These are phyloP conservation scores for Mionectes macconnelli DNA, from an alignment of 2,113 vertebrate species.

Conservation along the genomic window DNA sequence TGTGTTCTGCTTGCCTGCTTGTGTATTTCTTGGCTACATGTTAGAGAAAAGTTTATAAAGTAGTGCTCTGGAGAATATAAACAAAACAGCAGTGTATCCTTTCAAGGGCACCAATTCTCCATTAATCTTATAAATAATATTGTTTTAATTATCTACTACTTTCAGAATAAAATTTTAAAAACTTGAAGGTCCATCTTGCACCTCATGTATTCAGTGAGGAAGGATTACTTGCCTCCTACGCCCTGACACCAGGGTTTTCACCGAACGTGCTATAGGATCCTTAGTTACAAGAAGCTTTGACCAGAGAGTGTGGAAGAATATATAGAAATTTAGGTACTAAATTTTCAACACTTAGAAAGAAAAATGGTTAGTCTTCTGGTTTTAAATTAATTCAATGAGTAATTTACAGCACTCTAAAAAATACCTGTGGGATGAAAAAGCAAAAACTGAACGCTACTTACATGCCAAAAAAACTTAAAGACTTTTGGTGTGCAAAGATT, in stretches of 20 bases:
- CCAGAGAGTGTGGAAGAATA: not conserved
- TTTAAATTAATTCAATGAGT: not conserved
- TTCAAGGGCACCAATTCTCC: not conserved
- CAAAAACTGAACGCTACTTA: not conserved
- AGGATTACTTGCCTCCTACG: rapidly evolving
- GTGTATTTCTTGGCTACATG: not conserved
- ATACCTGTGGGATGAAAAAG: not conserved
- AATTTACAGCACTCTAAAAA: not conserved
- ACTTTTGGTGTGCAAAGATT: not conserved
- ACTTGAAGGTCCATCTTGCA: rapidly evolving
- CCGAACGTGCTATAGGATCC: rapidly evolving
- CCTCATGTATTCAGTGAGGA: rapidly evolving
- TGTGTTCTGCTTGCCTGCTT: constrained; percentile 34
- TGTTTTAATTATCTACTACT: not conserved
- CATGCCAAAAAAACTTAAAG: not conserved
- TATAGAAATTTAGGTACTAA: not conserved
- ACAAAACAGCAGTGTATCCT: not conserved
- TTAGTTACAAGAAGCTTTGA: rapidly evolving
- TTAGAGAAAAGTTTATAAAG: not conserved
- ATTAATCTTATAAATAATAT: not conserved
- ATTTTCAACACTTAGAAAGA: not conserved
- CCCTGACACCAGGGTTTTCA: rapidly evolving
- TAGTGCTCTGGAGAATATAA: not conserved
- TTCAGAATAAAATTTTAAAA: not conserved
- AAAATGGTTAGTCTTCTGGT: not conserved